These are phyloP conservation scores for Hermatobates lingyangjiaoensis DNA, from an alignment of 1,140 invertebrate species.

Conservation along the genomic window DNA sequence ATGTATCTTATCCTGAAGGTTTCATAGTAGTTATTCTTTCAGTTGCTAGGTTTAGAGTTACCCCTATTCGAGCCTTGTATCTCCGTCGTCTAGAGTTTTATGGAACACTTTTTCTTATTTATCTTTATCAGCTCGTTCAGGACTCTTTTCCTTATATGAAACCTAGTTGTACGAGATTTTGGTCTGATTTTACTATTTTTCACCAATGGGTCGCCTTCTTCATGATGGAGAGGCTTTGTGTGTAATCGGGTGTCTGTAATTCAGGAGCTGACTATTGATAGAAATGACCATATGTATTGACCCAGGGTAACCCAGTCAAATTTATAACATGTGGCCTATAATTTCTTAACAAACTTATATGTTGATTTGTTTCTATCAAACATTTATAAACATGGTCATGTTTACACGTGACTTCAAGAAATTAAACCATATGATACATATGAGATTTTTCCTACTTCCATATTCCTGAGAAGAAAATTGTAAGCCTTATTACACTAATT, in stretches of 20 bases:
- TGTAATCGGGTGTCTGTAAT: neutral
- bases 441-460: too few species aligned
- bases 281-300: neutral
- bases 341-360: too few species aligned
- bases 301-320: neutral
- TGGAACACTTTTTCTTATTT: conserved; percentile 19
- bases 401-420: too few species aligned
- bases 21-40: conserved; percentile 11
- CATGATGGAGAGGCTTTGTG: neutral
- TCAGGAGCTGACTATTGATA: neutral
- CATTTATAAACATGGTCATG: too few species aligned
- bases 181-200: conserved; percentile 16
- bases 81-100: conserved; percentile 21
- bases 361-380: too few species aligned
- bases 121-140: conserved; percentile 16
- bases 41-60: conserved; percentile 21
- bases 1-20: conserved; percentile 1
- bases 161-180: conserved; percentile 6
- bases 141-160: conserved; percentile 3
- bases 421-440: too few species aligned
- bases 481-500: too few species aligned
- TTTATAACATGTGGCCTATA: neutral
- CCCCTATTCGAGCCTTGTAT: conserved; percentile 20
- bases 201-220: conserved; percentile 15
- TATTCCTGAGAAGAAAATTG: too few species aligned